phyloP scores from a whole-genome alignment of 2,797 vertebrate genomes.

The Pseudochaenichthys georgianus region DNA sequence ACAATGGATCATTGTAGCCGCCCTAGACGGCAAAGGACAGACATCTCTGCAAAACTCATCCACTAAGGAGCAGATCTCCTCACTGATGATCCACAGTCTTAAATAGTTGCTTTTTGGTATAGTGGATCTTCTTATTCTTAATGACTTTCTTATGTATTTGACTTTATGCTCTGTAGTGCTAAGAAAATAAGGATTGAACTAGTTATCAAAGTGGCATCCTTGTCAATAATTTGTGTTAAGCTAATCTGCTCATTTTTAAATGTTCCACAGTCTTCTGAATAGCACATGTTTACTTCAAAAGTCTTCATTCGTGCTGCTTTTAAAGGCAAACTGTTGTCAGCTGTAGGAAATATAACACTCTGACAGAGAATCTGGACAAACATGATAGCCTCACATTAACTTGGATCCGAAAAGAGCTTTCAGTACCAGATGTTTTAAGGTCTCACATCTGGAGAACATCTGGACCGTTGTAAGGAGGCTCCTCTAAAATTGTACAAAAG shows the following conservation, averaged over 20 bases:
- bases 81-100: constrained; percentile 29
- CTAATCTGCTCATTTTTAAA: constrained; percentile 36
- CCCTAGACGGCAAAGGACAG: constrained; percentile 89
- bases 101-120: constrained; percentile 12
- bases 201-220: constrained; percentile 42
- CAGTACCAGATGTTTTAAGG: constrained; percentile 82
- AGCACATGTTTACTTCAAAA: constrained; percentile 16
- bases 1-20: constrained; percentile 89
- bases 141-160: background rate
- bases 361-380: constrained; percentile 67
- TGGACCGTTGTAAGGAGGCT: constrained; percentile 75
- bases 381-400: constrained; percentile 75
- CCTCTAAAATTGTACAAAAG: constrained; percentile 64
- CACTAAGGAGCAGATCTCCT: constrained; percentile 70
- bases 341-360: constrained; percentile 55
- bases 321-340: constrained; percentile 36
- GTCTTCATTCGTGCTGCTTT: constrained; percentile 10
- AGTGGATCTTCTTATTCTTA: background rate
- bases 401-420: constrained; percentile 74
- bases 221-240: constrained; percentile 43
- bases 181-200: constrained; percentile 31
- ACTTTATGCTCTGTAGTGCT: background rate
- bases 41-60: constrained; percentile 92
- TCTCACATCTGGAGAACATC: constrained; percentile 87
- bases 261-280: constrained; percentile 28